These are phyloP conservation scores for Erebia aethiops DNA, from an alignment of 2,888 invertebrate species.

Conservation along the genomic window DNA sequence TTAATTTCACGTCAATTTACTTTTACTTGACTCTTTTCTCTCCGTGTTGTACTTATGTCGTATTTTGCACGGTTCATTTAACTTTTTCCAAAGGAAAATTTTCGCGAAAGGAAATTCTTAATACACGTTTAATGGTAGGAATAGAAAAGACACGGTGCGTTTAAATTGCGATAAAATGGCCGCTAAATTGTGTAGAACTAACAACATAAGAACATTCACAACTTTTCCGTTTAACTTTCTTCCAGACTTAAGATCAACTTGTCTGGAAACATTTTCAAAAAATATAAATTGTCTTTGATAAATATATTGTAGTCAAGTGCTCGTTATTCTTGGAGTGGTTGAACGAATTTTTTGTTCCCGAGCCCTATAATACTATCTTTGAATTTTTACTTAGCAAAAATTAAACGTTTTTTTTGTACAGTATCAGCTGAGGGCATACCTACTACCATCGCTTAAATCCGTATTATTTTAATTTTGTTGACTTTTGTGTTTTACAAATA, in stretches of 20 bases:
- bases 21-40: not conserved
- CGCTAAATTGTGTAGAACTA: conserved; percentile 21
- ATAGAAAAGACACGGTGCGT: conserved; percentile 1
- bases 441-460: no score
- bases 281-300: not conserved
- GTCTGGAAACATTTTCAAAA: conserved; percentile 11
- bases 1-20: not conserved
- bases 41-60: not conserved
- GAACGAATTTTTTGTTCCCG: no score
- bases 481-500: no score
- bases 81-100: conserved; percentile 7
- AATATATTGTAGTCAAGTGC: no score
- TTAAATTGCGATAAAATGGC: conserved; percentile 19
- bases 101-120: conserved; percentile 21
- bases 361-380: no score
- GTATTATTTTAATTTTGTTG: no score
- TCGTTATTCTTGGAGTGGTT: no score
- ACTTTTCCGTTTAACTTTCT: conserved; percentile 19
- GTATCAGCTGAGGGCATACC: no score
- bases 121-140: conserved; percentile 19
- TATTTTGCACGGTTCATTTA: conserved; percentile 15
- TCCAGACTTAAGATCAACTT: conserved; percentile 8
- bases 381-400: no score
- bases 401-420: no score
- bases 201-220: conserved; percentile 10